A percentile compares a stretch with the other conserved stretches of the same genome.
Evolutionary conservation across 2,888 invertebrate species (phyloP).

Genomic region (Ganaspis brasiliensis): DNA sequence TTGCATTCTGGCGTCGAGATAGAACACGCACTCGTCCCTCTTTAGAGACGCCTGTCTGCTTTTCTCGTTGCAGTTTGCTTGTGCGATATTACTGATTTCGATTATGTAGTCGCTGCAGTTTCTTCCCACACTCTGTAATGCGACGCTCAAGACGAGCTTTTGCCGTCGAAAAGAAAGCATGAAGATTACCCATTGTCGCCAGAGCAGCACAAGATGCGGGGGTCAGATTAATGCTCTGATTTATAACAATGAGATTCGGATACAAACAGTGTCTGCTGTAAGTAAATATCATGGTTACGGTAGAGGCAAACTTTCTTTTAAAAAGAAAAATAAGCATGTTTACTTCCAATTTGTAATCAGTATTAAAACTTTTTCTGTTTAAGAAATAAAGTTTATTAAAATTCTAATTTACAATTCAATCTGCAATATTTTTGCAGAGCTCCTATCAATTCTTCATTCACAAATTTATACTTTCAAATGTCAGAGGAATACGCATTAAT

Average conservation of each 20-base stretch:
- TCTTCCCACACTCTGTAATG: conserved; percentile 42
- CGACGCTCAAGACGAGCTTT: conserved; percentile 26
- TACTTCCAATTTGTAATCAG: no score
- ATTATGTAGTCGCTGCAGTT: conserved; percentile 60
- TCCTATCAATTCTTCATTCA: no score
- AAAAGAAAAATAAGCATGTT: neutral
- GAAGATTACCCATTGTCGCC: conserved; percentile 19
- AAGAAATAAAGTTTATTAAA: no score
- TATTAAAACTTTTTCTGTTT: neutral
- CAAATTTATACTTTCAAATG: no score
- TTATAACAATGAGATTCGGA: neutral
- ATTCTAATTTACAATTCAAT: no score
- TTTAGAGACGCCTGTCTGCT: conserved; percentile 46
- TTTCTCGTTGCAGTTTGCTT: conserved; percentile 48
- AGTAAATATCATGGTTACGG: neutral
- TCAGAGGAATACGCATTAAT: no score
- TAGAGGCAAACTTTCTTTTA: neutral
- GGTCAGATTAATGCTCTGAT: conserved; percentile 26
- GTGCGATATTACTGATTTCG: conserved; percentile 66
- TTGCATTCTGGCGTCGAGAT: conserved; percentile 74
- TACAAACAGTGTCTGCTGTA: neutral
- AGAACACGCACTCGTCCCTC: conserved; percentile 70
- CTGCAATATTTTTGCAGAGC: no score
- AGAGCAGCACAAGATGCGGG: conserved; percentile 14
- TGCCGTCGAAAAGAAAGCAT: neutral